Conservation (phyloP, 2,888 invertebrate genomes). For the Troilus luridus region DNA sequence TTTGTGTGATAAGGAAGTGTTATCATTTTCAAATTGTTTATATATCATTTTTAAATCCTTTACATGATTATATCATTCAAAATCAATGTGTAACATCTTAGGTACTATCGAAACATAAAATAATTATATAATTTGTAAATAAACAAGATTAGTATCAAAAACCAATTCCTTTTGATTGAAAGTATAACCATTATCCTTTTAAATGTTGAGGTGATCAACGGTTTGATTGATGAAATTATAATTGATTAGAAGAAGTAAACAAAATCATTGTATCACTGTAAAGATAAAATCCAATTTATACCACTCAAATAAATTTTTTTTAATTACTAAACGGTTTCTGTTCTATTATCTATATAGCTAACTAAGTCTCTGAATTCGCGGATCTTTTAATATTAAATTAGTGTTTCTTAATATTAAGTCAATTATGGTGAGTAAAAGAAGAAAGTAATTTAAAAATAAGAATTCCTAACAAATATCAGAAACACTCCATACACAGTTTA, state of each 20-base stretch:
- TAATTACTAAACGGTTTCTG: too few relatives aligned
- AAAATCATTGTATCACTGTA: neutral
- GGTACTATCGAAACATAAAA: neutral
- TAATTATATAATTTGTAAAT: neutral
- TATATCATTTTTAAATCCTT: too few relatives aligned
- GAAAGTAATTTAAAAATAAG: too few relatives aligned
- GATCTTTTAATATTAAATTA: too few relatives aligned
- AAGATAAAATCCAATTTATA: neutral
- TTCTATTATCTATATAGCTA: too few relatives aligned
- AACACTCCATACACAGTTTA: too few relatives aligned
- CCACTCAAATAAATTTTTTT: neutral
- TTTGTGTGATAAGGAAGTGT: neutral
- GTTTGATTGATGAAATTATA: neutral
- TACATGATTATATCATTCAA: too few relatives aligned
- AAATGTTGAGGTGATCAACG: neutral
- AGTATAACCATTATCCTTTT: neutral
- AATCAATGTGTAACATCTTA: too few relatives aligned
- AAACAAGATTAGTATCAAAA: neutral
- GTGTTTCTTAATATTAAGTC: too few relatives aligned
- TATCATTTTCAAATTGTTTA: neutral
- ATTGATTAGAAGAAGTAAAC: neutral
- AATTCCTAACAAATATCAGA: too few relatives aligned
- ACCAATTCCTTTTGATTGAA: neutral
- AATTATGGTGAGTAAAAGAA: too few relatives aligned
- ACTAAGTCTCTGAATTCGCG: too few relatives aligned